These are phyloP conservation scores for Taeniopygia guttata DNA, from an alignment of 2,797 vertebrate species.

Conservation along the genomic window DNA sequence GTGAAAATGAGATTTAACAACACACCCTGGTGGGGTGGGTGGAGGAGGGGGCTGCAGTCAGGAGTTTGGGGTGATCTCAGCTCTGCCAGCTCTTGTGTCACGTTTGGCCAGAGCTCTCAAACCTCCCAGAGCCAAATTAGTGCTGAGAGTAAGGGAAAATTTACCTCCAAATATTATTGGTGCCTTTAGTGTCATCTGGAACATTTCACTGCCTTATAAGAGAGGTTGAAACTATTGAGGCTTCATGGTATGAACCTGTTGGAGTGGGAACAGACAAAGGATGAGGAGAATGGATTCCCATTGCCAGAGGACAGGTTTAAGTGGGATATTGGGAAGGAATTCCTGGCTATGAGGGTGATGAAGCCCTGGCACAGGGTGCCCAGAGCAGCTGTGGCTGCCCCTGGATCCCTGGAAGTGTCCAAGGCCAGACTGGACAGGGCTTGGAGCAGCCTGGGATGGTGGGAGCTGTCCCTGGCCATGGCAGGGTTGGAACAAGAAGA, in stretches of 20 bases:
- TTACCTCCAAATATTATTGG: neutral
- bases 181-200: neutral
- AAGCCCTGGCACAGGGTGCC: neutral
- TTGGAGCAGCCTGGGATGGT: accelerated
- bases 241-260: accelerated
- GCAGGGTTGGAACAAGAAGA: neutral
- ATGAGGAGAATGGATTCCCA: accelerated
- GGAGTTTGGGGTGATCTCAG: neutral
- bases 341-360: accelerated
- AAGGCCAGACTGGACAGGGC: accelerated
- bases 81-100: neutral
- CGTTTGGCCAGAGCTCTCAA: neutral
- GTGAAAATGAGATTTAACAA: neutral
- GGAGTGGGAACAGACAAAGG: neutral
- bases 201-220: neutral
- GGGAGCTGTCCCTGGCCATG: accelerated
- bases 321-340: neutral
- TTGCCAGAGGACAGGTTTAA: accelerated
- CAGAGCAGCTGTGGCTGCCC: neutral
- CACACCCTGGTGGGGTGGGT: accelerated
- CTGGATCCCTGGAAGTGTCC: neutral
- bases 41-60: neutral
- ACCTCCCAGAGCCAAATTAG: neutral
- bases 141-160: neutral
- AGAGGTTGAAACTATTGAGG: neutral